Conservation (phyloP, 2,113 vertebrate species). For the Pycnonotus jocosus region DNA sequence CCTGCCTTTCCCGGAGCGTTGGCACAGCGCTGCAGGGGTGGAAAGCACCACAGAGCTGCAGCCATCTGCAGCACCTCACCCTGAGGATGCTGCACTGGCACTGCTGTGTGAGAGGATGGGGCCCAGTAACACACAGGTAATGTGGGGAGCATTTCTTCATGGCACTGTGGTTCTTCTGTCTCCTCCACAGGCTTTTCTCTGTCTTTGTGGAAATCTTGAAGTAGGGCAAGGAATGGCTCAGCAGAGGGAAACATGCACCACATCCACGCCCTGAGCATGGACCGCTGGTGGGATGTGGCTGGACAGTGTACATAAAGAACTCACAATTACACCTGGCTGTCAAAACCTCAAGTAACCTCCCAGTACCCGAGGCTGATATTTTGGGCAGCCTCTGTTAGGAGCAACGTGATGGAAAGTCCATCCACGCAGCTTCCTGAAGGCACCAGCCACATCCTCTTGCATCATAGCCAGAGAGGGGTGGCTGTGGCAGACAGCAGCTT, state of each 20-base stretch:
- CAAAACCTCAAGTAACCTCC: background rate
- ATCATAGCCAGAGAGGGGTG: rapidly evolving
- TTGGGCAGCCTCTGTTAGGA: background rate
- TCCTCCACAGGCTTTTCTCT: background rate
- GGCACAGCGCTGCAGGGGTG: background rate
- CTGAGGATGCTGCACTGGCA: background rate
- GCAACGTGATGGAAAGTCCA: background rate
- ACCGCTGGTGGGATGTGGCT: rapidly evolving
- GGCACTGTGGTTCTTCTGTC: background rate
- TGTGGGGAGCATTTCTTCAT: rapidly evolving
- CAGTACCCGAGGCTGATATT: background rate
- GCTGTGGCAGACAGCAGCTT: background rate
- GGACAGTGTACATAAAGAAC: background rate
- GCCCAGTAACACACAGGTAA: rapidly evolving
- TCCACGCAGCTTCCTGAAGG: background rate
- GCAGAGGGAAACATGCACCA: rapidly evolving
- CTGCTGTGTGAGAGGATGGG: background rate
- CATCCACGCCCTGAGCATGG: background rate
- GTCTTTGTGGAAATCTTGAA: background rate
- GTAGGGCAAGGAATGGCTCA: rapidly evolving
- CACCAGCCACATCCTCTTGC: background rate
- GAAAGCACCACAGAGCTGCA: background rate
- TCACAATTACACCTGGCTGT: background rate
- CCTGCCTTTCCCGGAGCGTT: rapidly evolving
- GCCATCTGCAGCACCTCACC: background rate